These are phyloP conservation scores for Hartigia nigra DNA, from an alignment of 2,888 invertebrate genomes.

Conservation along the genomic window DNA sequence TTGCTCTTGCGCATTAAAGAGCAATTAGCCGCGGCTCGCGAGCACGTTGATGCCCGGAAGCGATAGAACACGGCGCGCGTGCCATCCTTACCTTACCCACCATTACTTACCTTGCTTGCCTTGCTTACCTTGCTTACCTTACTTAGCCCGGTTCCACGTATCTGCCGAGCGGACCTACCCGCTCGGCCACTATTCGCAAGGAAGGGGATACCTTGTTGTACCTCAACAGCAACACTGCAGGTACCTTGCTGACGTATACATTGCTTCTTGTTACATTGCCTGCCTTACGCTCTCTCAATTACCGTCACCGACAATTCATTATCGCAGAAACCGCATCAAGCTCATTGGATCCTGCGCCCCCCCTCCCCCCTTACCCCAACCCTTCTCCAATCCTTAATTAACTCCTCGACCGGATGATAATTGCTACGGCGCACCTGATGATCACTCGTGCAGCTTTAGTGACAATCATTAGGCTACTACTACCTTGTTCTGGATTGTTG, in stretches of 20 bases:
- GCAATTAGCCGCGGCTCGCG: slow-evolving; percentile 64
- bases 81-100: slow-evolving; percentile 55
- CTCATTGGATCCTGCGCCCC: slow-evolving; percentile 43
- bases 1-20: slow-evolving; percentile 57
- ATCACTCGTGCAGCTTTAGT: slow-evolving; percentile 37
- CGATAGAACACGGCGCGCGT: slow-evolving; percentile 63
- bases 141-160: slow-evolving; percentile 3
- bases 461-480: not conserved
- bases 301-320: slow-evolving; percentile 56
- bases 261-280: slow-evolving; percentile 14
- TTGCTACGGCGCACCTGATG: slow-evolving; percentile 48
- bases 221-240: not conserved
- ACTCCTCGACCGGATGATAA: slow-evolving; percentile 53
- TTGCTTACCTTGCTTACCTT: slow-evolving; percentile 28
- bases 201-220: not conserved
- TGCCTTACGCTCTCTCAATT: slow-evolving; percentile 52
- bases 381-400: slow-evolving; percentile 57
- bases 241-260: not conserved
- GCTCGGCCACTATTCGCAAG: not conserved
- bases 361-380: not conserved
- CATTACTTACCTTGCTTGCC: slow-evolving; percentile 38
- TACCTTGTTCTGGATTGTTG: slow-evolving; percentile 2
- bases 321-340: slow-evolving; percentile 58
- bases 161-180: not conserved
- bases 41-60: slow-evolving; percentile 65